Base-by-base conservation (phyloP, 2,113 vertebrate genomes). In the Eidolon helvum region DNA sequence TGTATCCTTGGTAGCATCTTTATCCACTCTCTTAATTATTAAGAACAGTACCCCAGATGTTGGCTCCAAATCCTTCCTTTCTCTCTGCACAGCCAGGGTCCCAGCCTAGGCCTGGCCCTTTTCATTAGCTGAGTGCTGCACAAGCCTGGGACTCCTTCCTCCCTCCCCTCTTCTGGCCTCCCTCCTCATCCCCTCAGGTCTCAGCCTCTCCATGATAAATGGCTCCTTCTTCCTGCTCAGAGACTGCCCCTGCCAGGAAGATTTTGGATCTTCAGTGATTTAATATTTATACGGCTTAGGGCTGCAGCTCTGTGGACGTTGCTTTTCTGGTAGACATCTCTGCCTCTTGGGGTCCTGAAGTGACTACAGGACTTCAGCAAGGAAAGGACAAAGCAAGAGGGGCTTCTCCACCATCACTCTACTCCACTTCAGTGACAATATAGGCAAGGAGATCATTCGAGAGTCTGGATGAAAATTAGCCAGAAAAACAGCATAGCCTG, bases 231-330 rank as follows among this genome's bases (percentile, higher is more conserved):
- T 53, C 48, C 50, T 71, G 28, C 71, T 65, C 59, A 53, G 18
- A 82, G 53, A 48, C 19, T 19, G 10, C 9, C 74, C 69, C 65
- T 84, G 50, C 87, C 68, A 40, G 59, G 68, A 68, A 30, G 68
- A 78, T 8, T 35, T 0, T 26, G 50, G 40, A 55, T 83, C 40
- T 28, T 61, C 3, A 0, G 26, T 50, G 75, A 79, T 87, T 83
- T 93, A 82, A 85, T 82, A 86, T 93, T 82, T 65, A 90, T 48
- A 48, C 35, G 19, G 59, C 79, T 86, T 45, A 79, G 80, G 61
- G 59, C 65, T n/a, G 19, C 19, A 72, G 66, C 45, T 68, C 61
- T 16, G 9, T 50, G n/a, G 45, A 24, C 35, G 38, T 66, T 43
- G 24, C 30, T 68, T 79, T 93, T 69, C n/a, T 16, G 26, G 55